Conservation (phyloP, 2,113 vertebrate genomes). For the Lota lota region DNA sequence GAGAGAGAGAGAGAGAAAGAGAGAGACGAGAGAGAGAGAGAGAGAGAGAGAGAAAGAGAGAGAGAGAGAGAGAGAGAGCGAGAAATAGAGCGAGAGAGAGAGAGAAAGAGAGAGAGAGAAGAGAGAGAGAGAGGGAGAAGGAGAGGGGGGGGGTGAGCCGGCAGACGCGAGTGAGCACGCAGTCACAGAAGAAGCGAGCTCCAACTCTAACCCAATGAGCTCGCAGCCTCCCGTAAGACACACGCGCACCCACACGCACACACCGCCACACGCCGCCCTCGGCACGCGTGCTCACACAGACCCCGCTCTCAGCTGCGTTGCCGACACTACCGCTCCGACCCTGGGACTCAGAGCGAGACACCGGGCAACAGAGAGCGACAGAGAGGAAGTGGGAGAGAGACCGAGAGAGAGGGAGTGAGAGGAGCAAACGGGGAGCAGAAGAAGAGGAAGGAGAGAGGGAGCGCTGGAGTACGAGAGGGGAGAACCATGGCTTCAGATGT, state of each 20-base stretch:
- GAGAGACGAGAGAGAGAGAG: no score
- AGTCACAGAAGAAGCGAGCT: slow-evolving; percentile 54
- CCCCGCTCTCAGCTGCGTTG: not conserved
- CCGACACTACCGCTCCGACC: slow-evolving; percentile 25
- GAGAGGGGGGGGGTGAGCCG: slow-evolving; percentile 2
- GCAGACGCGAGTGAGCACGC: slow-evolving; percentile 51
- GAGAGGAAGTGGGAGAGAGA: slow-evolving; percentile 45
- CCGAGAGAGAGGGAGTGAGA: slow-evolving; percentile 43
- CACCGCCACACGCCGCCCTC: not conserved
- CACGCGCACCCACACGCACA: slow-evolving; percentile 15
- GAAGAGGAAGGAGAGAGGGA: slow-evolving; percentile 20
- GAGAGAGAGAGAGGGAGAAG: no score
- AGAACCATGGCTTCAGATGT: slow-evolving; percentile 75
- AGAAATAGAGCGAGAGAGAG: no score
- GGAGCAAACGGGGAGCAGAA: slow-evolving; percentile 53
- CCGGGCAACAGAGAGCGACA: slow-evolving; percentile 29
- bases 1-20: no score
- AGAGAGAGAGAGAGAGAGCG: no score
- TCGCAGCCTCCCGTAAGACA: slow-evolving; percentile 34
- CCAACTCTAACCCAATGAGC: slow-evolving; percentile 62
- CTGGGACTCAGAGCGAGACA: slow-evolving; percentile 51
- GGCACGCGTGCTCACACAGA: slow-evolving; percentile 1
- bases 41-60: no score
- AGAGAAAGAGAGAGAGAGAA: no score
- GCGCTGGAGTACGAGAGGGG: slow-evolving; percentile 48